Evolutionary conservation across 2,797 vertebrate species (phyloP), one percentile per base, ranked within the genome.

Genomic region (Poecilia wingei): DNA sequence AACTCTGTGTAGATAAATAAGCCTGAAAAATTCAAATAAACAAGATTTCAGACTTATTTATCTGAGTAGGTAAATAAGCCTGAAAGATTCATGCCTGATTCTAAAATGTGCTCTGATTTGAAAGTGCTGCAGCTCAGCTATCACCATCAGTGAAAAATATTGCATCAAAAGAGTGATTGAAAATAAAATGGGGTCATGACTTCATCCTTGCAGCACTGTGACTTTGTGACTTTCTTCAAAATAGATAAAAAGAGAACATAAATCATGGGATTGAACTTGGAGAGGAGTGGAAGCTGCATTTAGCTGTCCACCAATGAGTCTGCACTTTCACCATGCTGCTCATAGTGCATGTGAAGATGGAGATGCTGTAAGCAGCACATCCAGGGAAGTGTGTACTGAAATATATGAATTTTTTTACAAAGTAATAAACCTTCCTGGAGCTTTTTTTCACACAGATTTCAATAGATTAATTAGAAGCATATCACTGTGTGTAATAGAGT

Each of bases 151-250:
- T 77, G 49, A 25, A 78, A 85, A 79, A 53, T 22, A 51, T 45
- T 14, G 79, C 80, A 75, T 81, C 47, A 75, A 72, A 86, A 41
- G 68, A 80, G 78, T 47, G 74, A 88, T 80, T 87, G 83, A 61
- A 88, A 82, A 80, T 83, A 80, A 84, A 90, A 87, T 89, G 87
- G 83, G 89, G 86, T 84, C 85, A 18, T 64, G 85, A 85, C 88
- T 91, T 84, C 80, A 77, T 88, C 72, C 25, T 31, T 8, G 77
- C 84, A 80, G 84, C 79, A 46, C 66, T 0, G 13, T 81, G 89
- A 90, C 87, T 91, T 80, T 68, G 33, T 89, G 88, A 82, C 87
- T 77, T 84, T 72, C 41, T 72, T 78, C 73, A 43, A 72, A 79
- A 82, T 79, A 64, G 79, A 78, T 49, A 13, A 79, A 86, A 76